These are phyloP conservation scores for Spilogale gracilis DNA, from an alignment of 2,113 vertebrate species.

Conservation along the genomic window DNA sequence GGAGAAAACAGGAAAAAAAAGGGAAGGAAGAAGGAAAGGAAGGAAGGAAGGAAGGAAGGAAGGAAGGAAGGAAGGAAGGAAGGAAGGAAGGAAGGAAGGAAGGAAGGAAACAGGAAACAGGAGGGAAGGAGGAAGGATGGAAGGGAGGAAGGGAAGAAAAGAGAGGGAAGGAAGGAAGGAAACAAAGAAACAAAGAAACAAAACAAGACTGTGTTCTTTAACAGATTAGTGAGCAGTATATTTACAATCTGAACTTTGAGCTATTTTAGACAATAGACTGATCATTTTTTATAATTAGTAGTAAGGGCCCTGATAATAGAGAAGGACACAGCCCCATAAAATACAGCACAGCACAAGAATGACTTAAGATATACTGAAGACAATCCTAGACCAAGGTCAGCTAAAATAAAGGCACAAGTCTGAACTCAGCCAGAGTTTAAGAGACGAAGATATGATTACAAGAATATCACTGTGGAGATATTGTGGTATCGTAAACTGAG, in stretches of 20 bases:
- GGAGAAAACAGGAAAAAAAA: neutral
- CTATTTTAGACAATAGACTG: neutral
- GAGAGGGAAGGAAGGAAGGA: rapidly evolving
- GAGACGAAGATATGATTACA: neutral
- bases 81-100: neutral
- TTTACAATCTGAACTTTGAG: neutral
- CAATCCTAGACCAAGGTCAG: neutral
- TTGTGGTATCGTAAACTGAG: neutral
- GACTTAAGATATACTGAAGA: neutral
- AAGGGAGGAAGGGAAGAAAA: no score
- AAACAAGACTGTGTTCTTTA: neutral
- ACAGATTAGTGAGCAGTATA: neutral
- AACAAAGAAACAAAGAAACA: rapidly evolving
- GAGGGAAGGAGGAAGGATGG: neutral
- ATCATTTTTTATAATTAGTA: neutral
- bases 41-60: no score
- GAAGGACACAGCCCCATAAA: neutral
- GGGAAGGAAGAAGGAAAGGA: rapidly evolving
- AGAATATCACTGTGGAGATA: neutral
- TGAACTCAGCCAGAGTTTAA: neutral
- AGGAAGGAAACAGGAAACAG: no score
- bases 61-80: no score
- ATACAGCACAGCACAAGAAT: neutral
- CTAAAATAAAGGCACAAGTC: constrained; percentile 13
- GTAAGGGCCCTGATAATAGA: neutral